Percentiles rank a stretch among this genome's conserved stretches.
These are phyloP conservation scores for Microtus oregoni DNA, from an alignment of 2,113 vertebrate genomes.

Conservation along the genomic window DNA sequence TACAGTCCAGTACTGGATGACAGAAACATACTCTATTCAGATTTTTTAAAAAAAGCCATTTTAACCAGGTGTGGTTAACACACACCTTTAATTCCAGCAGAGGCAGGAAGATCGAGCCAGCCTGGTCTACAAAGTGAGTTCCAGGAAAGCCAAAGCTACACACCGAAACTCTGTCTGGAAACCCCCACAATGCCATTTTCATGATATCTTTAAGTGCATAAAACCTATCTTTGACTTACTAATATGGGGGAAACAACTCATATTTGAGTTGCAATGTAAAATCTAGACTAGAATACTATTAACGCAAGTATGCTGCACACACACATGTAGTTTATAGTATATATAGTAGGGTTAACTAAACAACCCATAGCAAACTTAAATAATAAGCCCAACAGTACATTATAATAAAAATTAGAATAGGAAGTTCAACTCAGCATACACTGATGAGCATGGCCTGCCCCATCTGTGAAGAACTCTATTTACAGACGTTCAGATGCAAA, in stretches of 20 bases:
- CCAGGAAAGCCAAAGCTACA: background rate
- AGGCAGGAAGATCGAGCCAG: background rate
- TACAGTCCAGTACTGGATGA: background rate
- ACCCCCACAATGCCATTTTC: background rate
- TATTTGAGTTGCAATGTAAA: conserved; percentile 11
- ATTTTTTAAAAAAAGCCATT: background rate
- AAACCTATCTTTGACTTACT: background rate
- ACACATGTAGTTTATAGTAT: background rate
- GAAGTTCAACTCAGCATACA: background rate
- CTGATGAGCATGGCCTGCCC: background rate
- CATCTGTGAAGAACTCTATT: conserved; percentile 43
- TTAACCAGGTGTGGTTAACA: background rate
- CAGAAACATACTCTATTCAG: background rate
- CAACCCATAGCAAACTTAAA: conserved; percentile 37
- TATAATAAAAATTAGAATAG: background rate
- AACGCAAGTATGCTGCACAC: background rate
- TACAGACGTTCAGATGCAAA: background rate
- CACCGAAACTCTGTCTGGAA: background rate
- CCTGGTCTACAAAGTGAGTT: background rate
- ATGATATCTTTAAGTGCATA: background rate
- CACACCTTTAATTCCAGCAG: background rate
- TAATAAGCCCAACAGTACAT: background rate
- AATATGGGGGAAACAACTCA: background rate
- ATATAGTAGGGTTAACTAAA: conserved; percentile 6
- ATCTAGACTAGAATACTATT: background rate